Base-by-base conservation (phyloP, 2,797 vertebrate genomes). In the Paramormyrops hopkinsi region DNA sequence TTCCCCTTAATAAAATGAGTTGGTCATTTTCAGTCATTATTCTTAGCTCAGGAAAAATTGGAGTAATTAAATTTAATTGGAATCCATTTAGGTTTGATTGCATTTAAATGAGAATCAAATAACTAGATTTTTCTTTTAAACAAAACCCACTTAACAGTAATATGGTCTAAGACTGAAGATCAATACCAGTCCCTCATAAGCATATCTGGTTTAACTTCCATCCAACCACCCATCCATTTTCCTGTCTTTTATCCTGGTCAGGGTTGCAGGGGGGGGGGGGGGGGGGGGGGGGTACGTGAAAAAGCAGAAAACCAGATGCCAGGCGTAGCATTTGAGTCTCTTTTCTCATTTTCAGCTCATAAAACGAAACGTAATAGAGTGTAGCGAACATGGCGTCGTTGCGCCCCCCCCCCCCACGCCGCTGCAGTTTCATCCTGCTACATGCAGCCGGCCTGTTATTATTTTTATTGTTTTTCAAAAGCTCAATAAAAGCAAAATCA, bases 261-360 rank as follows among this genome's bases (percentile, higher is more conserved):
- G n/a, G 56, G n/a, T 59, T 59, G 56, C 0, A 2, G 6, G 1
- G 19, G 19, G 54, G 54, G 19, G 4, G 19, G 19, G 9, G 6
- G 1, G 19, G 19, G 54, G 54, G 19, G 4, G 25, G 25, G 0
- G 4, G 79, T n/a, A 85, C 56, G 53, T 62, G 86, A 62, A 44
- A 56, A 88, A 3, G 5, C 88, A 89, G 65, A 76, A 91, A 92
- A 92, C 91, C 92, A 93, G 90, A 92, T 90, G 83, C 89, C 88
- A 88, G 19, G 65, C 59, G 56, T 79, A 4, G 29, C 69, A 87
- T 90, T 90, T 82, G 79, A 87, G 53, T 22, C n/a, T 76, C 85
- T 89, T 59, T 88, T 76, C 89, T 79, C 90, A 88, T 91, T 91
- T 90, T 88, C 37, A 89, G 65, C 88, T 89, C 83, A 91, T 91